Conservation (phyloP, 2,797 vertebrate species). For the Macrochelys suwanniensis region DNA sequence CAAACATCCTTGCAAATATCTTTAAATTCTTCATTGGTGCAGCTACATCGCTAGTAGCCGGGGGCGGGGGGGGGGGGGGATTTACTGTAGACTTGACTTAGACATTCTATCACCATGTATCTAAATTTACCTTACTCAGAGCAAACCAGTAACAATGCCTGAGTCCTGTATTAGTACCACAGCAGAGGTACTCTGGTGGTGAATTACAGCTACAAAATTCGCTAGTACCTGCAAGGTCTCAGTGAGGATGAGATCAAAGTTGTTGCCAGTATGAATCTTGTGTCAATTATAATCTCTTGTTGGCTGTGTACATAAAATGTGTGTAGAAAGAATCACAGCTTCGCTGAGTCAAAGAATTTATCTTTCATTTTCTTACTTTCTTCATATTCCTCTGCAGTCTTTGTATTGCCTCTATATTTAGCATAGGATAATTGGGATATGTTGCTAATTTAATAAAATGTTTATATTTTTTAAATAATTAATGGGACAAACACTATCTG, state of each 20-base stretch:
- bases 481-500: background rate
- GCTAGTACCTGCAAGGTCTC: background rate
- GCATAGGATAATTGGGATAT: background rate
- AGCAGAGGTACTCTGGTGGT: background rate
- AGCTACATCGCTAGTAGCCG: background rate
- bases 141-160: background rate
- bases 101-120: background rate
- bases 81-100: background rate
- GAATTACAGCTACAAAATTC: background rate
- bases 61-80: background rate
- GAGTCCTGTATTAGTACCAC: background rate
- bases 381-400: background rate
- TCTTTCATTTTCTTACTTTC: background rate
- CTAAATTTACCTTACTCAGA: background rate
- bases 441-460: background rate
- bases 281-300: background rate
- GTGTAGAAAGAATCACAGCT: background rate
- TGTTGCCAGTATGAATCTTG: background rate
- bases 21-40: accelerated
- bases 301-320: accelerated
- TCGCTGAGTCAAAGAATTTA: background rate
- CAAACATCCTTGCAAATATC: background rate
- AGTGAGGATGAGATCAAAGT: background rate
- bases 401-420: background rate
- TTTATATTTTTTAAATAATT: background rate